These are phyloP conservation scores for Atherinomorus stipes DNA, from an alignment of 2,113 vertebrate genomes.

Conservation along the genomic window DNA sequence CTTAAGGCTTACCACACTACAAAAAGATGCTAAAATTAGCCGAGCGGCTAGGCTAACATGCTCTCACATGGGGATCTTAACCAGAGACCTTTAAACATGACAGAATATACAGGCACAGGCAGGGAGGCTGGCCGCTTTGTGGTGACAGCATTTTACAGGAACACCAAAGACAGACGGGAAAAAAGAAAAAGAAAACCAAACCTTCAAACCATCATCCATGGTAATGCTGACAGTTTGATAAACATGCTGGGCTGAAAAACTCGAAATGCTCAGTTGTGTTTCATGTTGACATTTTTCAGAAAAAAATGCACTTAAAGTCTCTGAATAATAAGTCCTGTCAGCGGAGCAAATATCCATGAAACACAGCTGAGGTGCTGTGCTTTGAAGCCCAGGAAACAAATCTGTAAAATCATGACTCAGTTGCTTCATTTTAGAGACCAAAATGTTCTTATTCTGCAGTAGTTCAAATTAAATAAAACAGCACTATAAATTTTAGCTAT, in stretches of 20 bases:
- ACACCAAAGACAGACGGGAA: conserved; percentile 17
- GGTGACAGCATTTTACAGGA: conserved; percentile 67
- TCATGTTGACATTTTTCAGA: conserved; percentile 47
- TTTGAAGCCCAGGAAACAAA: too few species aligned
- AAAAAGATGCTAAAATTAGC: conserved; percentile 79
- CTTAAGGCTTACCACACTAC: conserved; percentile 71
- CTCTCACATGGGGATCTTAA: conserved; percentile 64
- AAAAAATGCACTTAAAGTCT: conserved; percentile 10
- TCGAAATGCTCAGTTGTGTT: not conserved
- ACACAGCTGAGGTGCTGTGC: not conserved
- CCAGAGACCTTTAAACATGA: conserved; percentile 68
- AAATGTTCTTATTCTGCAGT: conserved; percentile 9
- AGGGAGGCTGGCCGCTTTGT: conserved; percentile 69
- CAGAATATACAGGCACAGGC: conserved; percentile 48
- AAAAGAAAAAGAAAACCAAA: conserved; percentile 45
- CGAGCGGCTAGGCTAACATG: conserved; percentile 50
- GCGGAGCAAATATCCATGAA: conserved; percentile 28
- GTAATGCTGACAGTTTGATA: conserved; percentile 53
- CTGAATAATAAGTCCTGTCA: conserved; percentile 11
- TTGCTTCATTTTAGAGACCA: not conserved
- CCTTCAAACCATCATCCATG: conserved; percentile 46
- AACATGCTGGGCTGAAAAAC: conserved; percentile 45
- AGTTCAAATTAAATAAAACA: conserved; percentile 14
- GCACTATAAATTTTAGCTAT: too few species aligned
- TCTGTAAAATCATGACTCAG: not conserved